Conservation (phyloP, 2,888 invertebrate genomes). For the Apamea anceps region DNA sequence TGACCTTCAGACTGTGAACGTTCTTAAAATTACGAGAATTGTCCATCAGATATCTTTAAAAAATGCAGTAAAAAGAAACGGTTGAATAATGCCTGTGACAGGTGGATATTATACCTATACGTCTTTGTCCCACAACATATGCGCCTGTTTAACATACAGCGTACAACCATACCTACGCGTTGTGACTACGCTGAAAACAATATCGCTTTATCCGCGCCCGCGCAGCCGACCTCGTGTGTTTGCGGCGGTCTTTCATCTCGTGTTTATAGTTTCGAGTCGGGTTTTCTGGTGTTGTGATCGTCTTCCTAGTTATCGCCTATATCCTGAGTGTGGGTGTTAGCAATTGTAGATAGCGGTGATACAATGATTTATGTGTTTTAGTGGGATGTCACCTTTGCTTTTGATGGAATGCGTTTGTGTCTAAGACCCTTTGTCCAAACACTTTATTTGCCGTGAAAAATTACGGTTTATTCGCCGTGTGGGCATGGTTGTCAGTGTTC, state of each 20-base stretch:
- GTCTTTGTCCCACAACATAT: conserved; percentile 48
- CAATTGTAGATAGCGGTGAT: conserved; percentile 35
- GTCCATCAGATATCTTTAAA: background rate
- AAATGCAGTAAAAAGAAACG: background rate
- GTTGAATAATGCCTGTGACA: background rate
- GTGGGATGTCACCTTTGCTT: conserved; percentile 30
- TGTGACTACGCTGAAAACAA: conserved; percentile 66
- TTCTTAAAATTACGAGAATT: too few relatives aligned
- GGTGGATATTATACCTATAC: background rate
- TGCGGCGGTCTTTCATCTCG: conserved; percentile 72
- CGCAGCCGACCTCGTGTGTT: conserved; percentile 69
- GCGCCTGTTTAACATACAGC: conserved; percentile 52
- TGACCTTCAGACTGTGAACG: too few relatives aligned
- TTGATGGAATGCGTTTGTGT: conserved; percentile 4
- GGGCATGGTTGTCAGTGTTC: background rate
- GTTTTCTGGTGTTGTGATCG: conserved; percentile 52
- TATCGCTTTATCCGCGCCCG: conserved; percentile 69
- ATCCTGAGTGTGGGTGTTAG: conserved; percentile 50
- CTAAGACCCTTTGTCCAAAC: background rate
- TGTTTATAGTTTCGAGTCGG: conserved; percentile 69
- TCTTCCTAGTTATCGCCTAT: conserved; percentile 49
- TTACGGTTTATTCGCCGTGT: background rate
- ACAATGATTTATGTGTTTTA: conserved; percentile 41
- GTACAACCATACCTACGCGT: conserved; percentile 41
- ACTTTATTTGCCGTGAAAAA: background rate